phyloP scores from a whole-genome alignment of 2,113 vertebrate species.

The Callocephalon fimbriatum region DNA sequence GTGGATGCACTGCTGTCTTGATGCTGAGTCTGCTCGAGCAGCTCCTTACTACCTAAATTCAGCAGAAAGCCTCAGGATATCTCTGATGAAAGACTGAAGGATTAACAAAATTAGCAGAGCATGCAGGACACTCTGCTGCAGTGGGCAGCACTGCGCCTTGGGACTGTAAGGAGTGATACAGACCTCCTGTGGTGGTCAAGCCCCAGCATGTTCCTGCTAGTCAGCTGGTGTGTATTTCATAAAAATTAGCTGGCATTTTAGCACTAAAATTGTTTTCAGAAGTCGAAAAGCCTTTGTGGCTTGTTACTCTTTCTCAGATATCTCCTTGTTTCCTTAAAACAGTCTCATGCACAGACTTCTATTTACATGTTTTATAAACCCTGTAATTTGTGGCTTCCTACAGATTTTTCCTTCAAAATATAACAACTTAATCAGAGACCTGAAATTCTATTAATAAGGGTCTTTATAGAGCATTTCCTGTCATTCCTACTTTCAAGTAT shows the following conservation, averaged over 20 bases:
- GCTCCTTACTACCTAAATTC: not conserved
- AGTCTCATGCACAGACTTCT: not conserved
- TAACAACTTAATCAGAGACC: conserved; percentile 16
- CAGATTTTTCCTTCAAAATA: conserved; percentile 9
- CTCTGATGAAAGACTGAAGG: not conserved
- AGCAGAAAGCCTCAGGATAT: not conserved
- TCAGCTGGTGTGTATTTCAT: not conserved
- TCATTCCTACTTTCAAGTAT: not conserved
- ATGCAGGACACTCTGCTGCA: accelerated
- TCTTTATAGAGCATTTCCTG: not conserved
- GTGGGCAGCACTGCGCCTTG: not conserved
- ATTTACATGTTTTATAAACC: not conserved
- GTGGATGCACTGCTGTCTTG: not conserved
- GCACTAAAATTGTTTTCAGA: not conserved
- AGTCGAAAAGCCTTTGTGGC: not conserved
- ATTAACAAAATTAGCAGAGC: not conserved
- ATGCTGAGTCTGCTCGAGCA: not conserved
- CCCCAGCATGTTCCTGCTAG: not conserved
- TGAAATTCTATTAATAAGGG: not conserved
- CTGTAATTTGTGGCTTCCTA: not conserved
- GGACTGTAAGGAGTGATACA: accelerated
- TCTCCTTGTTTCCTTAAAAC: not conserved
- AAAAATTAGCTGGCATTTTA: not conserved
- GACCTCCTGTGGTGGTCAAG: not conserved
- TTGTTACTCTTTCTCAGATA: not conserved